These are phyloP conservation scores for Platycheirus rosarum DNA, from an alignment of 2,888 invertebrate genomes.

Conservation along the genomic window DNA sequence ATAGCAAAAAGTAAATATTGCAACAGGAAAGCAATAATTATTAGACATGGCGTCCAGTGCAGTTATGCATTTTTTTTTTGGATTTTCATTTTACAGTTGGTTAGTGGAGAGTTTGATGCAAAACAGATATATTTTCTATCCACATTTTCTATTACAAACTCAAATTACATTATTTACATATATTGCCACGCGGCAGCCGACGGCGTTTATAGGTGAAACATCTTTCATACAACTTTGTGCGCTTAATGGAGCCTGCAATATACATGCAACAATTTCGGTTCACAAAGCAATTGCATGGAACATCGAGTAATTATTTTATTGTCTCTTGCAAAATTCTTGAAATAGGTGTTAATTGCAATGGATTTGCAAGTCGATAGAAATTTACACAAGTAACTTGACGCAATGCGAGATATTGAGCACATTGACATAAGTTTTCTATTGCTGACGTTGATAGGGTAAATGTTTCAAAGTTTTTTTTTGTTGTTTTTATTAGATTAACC, in stretches of 20 bases:
- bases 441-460: no score
- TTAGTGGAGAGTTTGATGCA: no score
- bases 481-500: no score
- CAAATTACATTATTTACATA: neutral
- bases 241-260: neutral
- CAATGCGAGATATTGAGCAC: neutral
- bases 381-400: neutral
- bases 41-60: slow-evolving; percentile 30
- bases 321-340: neutral
- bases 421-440: neutral
- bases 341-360: neutral
- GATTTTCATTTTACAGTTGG: neutral
- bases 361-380: slow-evolving; percentile 3
- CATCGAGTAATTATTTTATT: slow-evolving; percentile 9
- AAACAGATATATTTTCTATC: neutral
- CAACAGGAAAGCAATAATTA: slow-evolving; percentile 48
- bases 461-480: no score
- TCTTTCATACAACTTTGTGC: neutral
- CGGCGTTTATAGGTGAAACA: no score
- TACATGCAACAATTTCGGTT: neutral
- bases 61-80: slow-evolving; percentile 36
- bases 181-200: no score
- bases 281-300: slow-evolving; percentile 22
- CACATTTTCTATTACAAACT: neutral
- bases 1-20: slow-evolving; percentile 8